A percentile compares a stretch with the other conserved stretches of the same genome.
Evolutionary conservation across 2,888 invertebrate species (phyloP).

Genomic region (Agrotis clavis): DNA sequence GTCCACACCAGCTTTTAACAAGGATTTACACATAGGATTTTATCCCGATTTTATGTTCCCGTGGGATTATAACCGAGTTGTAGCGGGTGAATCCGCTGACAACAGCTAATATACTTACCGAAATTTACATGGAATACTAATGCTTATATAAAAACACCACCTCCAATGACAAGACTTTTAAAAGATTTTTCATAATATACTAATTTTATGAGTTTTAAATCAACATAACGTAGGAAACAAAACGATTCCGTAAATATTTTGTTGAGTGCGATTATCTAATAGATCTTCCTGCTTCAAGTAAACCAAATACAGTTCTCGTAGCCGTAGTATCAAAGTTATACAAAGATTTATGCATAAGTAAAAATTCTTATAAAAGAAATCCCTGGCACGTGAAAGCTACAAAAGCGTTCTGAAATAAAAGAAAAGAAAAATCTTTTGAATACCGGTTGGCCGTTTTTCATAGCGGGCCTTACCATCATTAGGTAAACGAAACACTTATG

Average conservation of each 20-base stretch:
- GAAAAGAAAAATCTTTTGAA: slow-evolving; percentile 41
- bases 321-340: background rate
- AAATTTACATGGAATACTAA: too few species aligned
- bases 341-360: background rate
- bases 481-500: slow-evolving; percentile 45
- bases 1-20: too few species aligned
- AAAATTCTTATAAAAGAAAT: slow-evolving; percentile 38
- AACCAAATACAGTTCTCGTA: background rate
- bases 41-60: too few species aligned
- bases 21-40: too few species aligned
- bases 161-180: background rate
- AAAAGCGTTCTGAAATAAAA: slow-evolving; percentile 36
- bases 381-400: slow-evolving; percentile 22
- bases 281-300: background rate
- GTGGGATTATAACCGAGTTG: too few species aligned
- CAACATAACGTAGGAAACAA: background rate
- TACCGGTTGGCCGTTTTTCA: slow-evolving; percentile 36
- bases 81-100: too few species aligned
- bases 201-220: background rate
- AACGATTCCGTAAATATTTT: background rate
- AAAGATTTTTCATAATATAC: too few species aligned
- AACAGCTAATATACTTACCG: too few species aligned
- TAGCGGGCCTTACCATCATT: slow-evolving; percentile 35
- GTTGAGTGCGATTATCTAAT: background rate
- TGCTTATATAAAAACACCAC: background rate